phyloP scores from a whole-genome alignment of 1,140 invertebrate species.

The Matsumurasca onukii region DNA sequence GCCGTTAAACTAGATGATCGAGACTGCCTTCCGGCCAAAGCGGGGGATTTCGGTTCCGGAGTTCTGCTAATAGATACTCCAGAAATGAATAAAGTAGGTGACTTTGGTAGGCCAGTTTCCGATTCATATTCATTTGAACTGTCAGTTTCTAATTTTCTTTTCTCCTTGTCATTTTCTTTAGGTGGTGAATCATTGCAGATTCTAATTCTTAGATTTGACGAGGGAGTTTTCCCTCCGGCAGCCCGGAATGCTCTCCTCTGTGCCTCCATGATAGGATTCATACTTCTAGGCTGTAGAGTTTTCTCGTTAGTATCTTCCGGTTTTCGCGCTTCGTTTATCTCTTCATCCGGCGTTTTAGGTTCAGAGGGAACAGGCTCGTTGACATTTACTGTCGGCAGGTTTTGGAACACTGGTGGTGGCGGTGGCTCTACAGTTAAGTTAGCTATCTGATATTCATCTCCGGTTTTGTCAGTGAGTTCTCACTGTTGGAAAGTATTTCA shows the following conservation, averaged over 20 bases:
- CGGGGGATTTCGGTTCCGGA: constrained; percentile 53
- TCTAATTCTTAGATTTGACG: constrained; percentile 26
- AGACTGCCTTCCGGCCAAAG: constrained; percentile 49
- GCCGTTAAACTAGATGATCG: constrained; percentile 53
- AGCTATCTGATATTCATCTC: not conserved
- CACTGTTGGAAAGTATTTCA: not conserved
- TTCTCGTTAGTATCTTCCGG: constrained; percentile 11
- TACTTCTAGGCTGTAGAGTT: constrained; percentile 10
- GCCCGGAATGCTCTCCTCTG: constrained; percentile 35
- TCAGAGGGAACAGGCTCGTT: not conserved
- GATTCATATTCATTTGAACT: constrained; percentile 59
- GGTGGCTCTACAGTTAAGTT: not conserved
- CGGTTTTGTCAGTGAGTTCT: not conserved
- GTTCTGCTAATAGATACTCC: constrained; percentile 61
- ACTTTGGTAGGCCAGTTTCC: constrained; percentile 59
- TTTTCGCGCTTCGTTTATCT: not conserved
- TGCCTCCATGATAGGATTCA: constrained; percentile 26
- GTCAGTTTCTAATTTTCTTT: constrained; percentile 49
- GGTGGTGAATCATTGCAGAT: constrained; percentile 30
- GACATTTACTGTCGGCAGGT: not conserved
- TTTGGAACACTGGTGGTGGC: constrained; percentile 9
- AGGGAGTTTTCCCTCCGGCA: constrained; percentile 34
- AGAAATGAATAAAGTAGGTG: constrained; percentile 58
- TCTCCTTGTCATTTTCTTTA: constrained; percentile 16
- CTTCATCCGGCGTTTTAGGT: not conserved